Percentiles rank a stretch among this genome's conserved stretches.
phyloP scores from a whole-genome alignment of 2,113 vertebrate genomes.

The Vombatus ursinus region DNA sequence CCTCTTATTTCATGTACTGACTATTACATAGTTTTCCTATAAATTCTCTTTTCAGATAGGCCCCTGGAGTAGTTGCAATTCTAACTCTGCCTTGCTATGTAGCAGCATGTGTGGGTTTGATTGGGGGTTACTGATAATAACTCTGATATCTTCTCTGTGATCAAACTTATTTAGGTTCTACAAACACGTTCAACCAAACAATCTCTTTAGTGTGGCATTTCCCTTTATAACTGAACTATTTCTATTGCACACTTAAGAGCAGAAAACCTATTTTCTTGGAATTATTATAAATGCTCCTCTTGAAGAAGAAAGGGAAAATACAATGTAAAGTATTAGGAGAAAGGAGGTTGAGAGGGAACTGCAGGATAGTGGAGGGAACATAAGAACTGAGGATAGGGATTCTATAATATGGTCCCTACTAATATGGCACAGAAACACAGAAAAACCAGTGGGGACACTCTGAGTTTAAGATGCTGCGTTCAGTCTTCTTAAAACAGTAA shows the following conservation, averaged over 20 bases:
- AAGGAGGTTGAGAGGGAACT: not conserved
- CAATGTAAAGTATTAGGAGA: conserved; percentile 34
- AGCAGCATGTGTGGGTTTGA: not conserved
- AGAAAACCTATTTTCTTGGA: conserved; percentile 6
- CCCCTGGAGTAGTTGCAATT: not conserved
- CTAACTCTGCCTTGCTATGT: not conserved
- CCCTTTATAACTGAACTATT: not conserved
- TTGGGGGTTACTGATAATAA: no score
- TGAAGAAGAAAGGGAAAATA: conserved; percentile 54
- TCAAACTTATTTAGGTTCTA: not conserved
- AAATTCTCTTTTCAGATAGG: not conserved
- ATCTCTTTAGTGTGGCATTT: not conserved
- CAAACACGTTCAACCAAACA: not conserved
- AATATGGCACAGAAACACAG: not conserved
- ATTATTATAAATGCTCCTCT: conserved; percentile 54
- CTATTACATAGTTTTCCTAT: not conserved
- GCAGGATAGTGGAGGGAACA: not conserved
- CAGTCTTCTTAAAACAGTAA: not conserved
- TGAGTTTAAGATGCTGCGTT: not conserved
- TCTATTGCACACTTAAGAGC: not conserved
- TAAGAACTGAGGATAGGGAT: conserved; percentile 17
- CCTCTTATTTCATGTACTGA: not conserved
- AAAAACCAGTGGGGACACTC: not conserved
- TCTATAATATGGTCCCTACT: no score
- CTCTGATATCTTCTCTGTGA: not conserved